phyloP scores from a whole-genome alignment of 1,140 invertebrate genomes.

The Drosophila pallidifrons region DNA sequence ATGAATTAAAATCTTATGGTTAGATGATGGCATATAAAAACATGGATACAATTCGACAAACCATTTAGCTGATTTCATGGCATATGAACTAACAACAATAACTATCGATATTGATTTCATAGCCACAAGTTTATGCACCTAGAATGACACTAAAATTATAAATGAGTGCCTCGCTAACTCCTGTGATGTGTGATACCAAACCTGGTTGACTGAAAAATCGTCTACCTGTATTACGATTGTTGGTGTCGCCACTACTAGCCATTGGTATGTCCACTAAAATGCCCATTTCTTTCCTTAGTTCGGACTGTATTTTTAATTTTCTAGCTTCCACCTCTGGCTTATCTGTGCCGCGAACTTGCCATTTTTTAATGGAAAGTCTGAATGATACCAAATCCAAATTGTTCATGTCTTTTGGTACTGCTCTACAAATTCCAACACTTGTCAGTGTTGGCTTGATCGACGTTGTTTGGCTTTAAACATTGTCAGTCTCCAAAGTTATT shows the following conservation, averaged over 20 bases:
- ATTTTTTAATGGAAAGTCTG: conserved; percentile 12
- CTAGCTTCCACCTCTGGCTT: not conserved
- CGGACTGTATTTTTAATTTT: not conserved
- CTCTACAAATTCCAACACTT: conserved; percentile 29
- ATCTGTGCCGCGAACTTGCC: conserved; percentile 8
- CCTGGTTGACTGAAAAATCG: conserved; percentile 1
- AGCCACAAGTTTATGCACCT: no score
- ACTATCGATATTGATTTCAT: no score
- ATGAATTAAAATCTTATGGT: no score
- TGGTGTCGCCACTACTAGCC: not conserved
- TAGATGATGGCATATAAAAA: no score
- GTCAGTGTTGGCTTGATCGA: conserved; percentile 17
- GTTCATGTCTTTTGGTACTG: conserved; percentile 18
- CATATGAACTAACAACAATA: no score
- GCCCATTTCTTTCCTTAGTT: conserved; percentile 13
- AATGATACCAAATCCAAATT: not conserved
- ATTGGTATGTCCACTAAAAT: conserved; percentile 19
- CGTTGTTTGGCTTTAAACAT: conserved; percentile 20
- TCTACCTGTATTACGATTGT: conserved; percentile 20
- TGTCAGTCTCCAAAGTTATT: conserved; percentile 10
- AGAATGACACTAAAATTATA: no score
- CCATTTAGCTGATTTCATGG: no score
- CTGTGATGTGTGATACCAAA: conserved; percentile 6
- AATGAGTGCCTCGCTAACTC: no score
- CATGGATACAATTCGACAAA: no score